Evolutionary conservation across 2,113 vertebrate species (phyloP).

Genomic region (Pteronura brasiliensis): DNA sequence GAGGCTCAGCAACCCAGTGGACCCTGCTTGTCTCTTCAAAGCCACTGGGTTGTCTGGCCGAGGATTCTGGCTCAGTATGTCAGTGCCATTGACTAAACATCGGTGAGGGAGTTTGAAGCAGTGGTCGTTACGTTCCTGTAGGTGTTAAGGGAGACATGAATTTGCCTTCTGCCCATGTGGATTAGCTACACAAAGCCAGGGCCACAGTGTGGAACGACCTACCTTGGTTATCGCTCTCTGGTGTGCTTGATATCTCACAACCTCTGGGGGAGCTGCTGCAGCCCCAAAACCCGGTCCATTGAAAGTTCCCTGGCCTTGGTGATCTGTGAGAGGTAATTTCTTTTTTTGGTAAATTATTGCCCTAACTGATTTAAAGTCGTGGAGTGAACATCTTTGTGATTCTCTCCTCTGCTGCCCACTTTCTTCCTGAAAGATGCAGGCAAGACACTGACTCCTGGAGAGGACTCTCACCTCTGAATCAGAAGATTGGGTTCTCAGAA

Average conservation of each 20-base stretch:
- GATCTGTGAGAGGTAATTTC: neutral
- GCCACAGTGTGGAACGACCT: neutral
- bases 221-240: neutral
- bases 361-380: neutral
- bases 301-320: neutral
- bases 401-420: neutral
- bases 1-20: neutral
- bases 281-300: neutral
- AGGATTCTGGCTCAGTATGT: neutral
- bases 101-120: conserved; percentile 6
- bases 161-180: neutral
- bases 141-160: neutral
- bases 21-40: neutral
- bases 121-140: conserved; percentile 13
- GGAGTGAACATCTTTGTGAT: neutral
- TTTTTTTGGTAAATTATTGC: neutral
- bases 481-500: neutral
- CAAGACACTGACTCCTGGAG: neutral
- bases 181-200: conserved; percentile 1
- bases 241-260: neutral
- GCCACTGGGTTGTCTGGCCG: neutral
- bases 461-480: neutral
- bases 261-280: neutral
- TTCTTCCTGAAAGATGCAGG: neutral
- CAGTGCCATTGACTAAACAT: neutral